Conservation (phyloP, 2,888 invertebrate species). For the Autographa gamma region DNA sequence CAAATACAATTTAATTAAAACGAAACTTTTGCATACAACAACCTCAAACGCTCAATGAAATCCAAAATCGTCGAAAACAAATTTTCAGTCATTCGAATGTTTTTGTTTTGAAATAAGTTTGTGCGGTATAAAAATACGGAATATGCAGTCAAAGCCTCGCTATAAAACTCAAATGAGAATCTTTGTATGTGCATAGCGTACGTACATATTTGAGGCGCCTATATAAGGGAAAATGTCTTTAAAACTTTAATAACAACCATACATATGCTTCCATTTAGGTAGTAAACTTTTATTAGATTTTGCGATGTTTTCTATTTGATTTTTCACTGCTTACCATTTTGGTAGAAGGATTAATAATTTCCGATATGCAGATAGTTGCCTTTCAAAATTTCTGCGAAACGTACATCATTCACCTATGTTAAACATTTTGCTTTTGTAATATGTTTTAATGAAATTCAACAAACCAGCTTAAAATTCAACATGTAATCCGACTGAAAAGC, state of each 20-base stretch:
- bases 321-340: slow-evolving; percentile 17
- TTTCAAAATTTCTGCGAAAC: neutral
- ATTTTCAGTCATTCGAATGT: slow-evolving; percentile 16
- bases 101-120: slow-evolving; percentile 26
- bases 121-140: slow-evolving; percentile 23
- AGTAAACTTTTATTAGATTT: slow-evolving; percentile 42
- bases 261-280: slow-evolving; percentile 40
- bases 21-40: slow-evolving; percentile 6
- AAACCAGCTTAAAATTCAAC: too few species aligned
- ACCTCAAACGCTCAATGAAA: slow-evolving; percentile 1
- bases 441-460: too few species aligned
- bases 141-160: slow-evolving; percentile 59
- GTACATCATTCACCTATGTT: too few species aligned
- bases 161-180: slow-evolving; percentile 55
- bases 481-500: too few species aligned
- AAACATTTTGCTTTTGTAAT: too few species aligned
- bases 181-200: slow-evolving; percentile 31
- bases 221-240: slow-evolving; percentile 39
- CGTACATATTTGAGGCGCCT: slow-evolving; percentile 33
- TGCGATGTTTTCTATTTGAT: slow-evolving; percentile 25
- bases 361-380: neutral
- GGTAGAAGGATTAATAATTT: neutral
- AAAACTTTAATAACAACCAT: slow-evolving; percentile 52
- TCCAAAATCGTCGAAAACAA: neutral
- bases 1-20: slow-evolving; percentile 30